Percentiles rank a stretch among this genome's conserved stretches.
These are phyloP conservation scores for Acridotheres tristis DNA, from an alignment of 2,797 vertebrate genomes.

Conservation along the genomic window DNA sequence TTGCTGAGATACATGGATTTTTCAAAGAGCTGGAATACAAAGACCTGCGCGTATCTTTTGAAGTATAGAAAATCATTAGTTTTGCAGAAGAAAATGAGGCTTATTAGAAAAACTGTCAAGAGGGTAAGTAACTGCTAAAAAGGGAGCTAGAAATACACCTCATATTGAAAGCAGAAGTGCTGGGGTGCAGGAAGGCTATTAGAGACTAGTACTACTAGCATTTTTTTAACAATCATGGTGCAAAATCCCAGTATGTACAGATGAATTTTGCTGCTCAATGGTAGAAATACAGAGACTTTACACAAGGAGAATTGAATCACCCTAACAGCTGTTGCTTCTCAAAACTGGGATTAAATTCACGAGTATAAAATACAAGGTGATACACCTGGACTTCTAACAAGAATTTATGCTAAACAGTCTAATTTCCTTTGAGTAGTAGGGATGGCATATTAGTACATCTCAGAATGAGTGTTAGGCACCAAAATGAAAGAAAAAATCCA, in stretches of 20 bases:
- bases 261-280: neutral
- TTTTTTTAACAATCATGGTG: neutral
- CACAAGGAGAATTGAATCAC: neutral
- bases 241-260: neutral
- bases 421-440: neutral
- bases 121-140: neutral
- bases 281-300: neutral
- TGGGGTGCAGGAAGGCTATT: neutral
- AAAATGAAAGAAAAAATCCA: neutral
- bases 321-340: neutral
- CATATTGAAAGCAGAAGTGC: neutral
- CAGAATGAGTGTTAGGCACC: neutral
- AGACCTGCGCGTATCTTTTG: accelerated
- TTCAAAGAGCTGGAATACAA: neutral
- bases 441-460: neutral
- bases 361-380: neutral
- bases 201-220: neutral
- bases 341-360: neutral
- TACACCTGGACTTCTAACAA: neutral
- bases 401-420: neutral
- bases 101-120: neutral
- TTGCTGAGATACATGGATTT: neutral
- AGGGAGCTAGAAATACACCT: neutral
- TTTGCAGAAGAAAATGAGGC: neutral
- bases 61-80: neutral